Conservation (phyloP, 2,113 vertebrate genomes). For the Oriolus oriolus region DNA sequence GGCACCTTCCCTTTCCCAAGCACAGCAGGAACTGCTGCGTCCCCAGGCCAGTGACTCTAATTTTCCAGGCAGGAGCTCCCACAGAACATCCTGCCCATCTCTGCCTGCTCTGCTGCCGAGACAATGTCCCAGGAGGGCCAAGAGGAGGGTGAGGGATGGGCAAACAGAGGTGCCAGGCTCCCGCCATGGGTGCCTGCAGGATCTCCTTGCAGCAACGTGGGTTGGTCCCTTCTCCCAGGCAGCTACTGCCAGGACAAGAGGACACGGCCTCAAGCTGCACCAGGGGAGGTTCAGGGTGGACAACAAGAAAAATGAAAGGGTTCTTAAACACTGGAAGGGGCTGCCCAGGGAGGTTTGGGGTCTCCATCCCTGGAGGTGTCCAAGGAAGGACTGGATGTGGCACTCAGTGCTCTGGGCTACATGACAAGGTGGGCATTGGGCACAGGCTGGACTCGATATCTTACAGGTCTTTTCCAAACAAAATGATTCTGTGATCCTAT, state of each 20-base stretch:
- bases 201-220: accelerated
- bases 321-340: not conserved
- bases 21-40: not conserved
- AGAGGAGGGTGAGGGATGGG: not conserved
- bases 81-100: not conserved
- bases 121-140: not conserved
- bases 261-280: not conserved
- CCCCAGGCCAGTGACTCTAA: not conserved
- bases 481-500: not conserved
- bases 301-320: not conserved
- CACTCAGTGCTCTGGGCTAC: not conserved
- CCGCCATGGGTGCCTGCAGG: accelerated
- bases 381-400: not conserved
- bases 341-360: not conserved
- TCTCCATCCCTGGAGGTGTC: too few species aligned
- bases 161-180: not conserved
- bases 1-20: not conserved
- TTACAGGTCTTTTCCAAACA: not conserved
- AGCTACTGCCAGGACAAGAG: not conserved
- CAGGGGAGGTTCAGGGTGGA: not conserved
- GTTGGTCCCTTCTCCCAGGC: not conserved
- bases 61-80: not conserved
- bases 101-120: not conserved
- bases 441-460: not conserved
- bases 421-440: accelerated